Conservation (phyloP, 2,888 invertebrate species). For the Anaspis maculata region DNA sequence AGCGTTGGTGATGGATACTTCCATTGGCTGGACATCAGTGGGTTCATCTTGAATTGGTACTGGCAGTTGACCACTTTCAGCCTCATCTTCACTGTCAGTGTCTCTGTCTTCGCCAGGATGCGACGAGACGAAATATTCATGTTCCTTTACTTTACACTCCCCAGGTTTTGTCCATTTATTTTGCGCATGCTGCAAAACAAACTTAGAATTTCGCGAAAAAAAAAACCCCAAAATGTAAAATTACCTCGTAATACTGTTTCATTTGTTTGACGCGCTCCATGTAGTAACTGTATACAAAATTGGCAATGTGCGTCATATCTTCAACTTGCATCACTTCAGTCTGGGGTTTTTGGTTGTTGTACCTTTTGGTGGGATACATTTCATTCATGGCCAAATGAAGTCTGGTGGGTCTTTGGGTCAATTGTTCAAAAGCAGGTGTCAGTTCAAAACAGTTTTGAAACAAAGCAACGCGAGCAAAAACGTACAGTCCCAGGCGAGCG, state of each 20-base stretch:
- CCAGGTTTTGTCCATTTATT: slow-evolving; percentile 57
- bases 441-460: slow-evolving; percentile 97
- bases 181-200: slow-evolving; percentile 39
- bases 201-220: slow-evolving; percentile 4
- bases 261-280: slow-evolving; percentile 61
- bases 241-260: slow-evolving; percentile 45
- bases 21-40: slow-evolving; percentile 20
- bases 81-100: slow-evolving; percentile 54
- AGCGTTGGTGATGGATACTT: slow-evolving; percentile 11
- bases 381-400: slow-evolving; percentile 76
- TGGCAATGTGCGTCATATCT: slow-evolving; percentile 92
- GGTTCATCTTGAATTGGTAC: slow-evolving; percentile 41
- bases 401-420: slow-evolving; percentile 73
- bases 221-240: slow-evolving; percentile 9
- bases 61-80: slow-evolving; percentile 27
- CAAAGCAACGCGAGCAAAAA: slow-evolving; percentile 86
- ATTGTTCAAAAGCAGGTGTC: slow-evolving; percentile 87
- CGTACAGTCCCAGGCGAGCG: slow-evolving; percentile 91
- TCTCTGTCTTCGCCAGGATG: slow-evolving; percentile 61
- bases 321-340: slow-evolving; percentile 54
- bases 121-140: slow-evolving; percentile 51
- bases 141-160: slow-evolving; percentile 45
- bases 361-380: slow-evolving; percentile 63
- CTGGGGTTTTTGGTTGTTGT: slow-evolving; percentile 39
- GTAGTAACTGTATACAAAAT: slow-evolving; percentile 91